A percentile compares a stretch with the other conserved stretches of the same genome.
These are phyloP conservation scores for Caenorhabditis latens DNA, from an alignment of 1,140 invertebrate species.

Conservation along the genomic window DNA sequence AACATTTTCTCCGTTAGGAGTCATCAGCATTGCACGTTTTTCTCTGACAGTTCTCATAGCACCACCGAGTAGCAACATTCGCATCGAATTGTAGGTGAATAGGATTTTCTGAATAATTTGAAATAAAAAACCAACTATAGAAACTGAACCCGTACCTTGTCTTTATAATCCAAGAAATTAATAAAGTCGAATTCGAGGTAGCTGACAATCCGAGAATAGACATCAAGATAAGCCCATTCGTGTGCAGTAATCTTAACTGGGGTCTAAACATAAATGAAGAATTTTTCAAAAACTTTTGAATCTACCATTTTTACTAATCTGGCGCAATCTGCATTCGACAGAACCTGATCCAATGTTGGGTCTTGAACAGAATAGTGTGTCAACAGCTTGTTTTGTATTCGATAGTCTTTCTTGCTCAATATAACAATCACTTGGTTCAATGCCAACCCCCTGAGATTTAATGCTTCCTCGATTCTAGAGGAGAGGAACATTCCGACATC, in stretches of 20 bases:
- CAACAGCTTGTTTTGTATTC: background rate
- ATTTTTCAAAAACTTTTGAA: background rate
- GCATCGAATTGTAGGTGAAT: background rate
- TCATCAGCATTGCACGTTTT: background rate
- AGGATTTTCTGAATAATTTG: background rate
- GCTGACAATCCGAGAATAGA: background rate
- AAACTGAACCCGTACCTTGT: background rate
- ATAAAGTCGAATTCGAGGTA: background rate
- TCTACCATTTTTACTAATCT: background rate
- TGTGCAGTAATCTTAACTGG: background rate
- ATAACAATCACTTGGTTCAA: background rate
- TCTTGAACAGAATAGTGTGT: background rate
- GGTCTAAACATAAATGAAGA: background rate
- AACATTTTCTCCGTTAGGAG: background rate
- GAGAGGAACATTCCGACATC: background rate
- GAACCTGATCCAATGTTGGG: background rate
- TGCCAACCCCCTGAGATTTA: background rate
- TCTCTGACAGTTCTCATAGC: background rate
- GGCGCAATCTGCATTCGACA: background rate
- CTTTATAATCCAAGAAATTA: background rate
- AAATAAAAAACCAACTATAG: no score
- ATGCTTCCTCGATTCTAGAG: background rate
- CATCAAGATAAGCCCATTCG: background rate
- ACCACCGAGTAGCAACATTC: background rate
- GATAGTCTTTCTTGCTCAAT: background rate